Evolutionary conservation across 2,888 invertebrate species (phyloP), one percentile per base, ranked within the genome.

Genomic region (Rosalia funebris): DNA sequence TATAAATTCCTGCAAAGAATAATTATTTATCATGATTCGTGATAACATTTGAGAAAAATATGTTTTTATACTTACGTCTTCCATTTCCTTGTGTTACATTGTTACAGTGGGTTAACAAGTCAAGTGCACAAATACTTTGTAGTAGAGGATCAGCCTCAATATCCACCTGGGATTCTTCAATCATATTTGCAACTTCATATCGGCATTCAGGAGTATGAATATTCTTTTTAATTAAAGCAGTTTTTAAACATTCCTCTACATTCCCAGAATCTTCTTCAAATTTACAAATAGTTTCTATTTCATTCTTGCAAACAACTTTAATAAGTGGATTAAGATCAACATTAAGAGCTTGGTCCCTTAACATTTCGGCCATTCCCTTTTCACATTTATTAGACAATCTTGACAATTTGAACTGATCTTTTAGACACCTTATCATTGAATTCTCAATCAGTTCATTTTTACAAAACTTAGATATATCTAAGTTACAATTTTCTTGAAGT

Each of bases 121-220:
- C 98, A 14, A 91, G 83, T 5, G 91, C 88, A 78, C 98, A 99
- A 0, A 95, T 92, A 65, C 91, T 86, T 79, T 96, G 93, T 59
- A 99, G 83, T 45, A 95, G 81, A 0, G 97, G 97, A 83, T 99
- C 98, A 0, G 95, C 93, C 70, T 98, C 93, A 64, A 99, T 95
- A 80, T 99, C 98, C 0, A 95, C 93, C 77, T 92, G 90, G 0
- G 92, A 90, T 78, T 94, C 93, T 74, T 94, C 92, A 66, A 98
- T 93, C 62, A 96, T 86, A 71, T 91, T 89, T 0, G 94, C 94
- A 14, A 98, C 90, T 83, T 96, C 95, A 62, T 90, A 83, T 41
- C 89, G 88, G 78, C 96, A 96, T 68, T 89, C 89, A 5, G 87
- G 86, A 25, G 90, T 89, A 63, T 88, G 87, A 52, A 93, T 90